A percentile compares a stretch with the other conserved stretches of the same genome.
Evolutionary conservation across 2,797 vertebrate species (phyloP).

Genomic region (Coregonus suidteri): DNA sequence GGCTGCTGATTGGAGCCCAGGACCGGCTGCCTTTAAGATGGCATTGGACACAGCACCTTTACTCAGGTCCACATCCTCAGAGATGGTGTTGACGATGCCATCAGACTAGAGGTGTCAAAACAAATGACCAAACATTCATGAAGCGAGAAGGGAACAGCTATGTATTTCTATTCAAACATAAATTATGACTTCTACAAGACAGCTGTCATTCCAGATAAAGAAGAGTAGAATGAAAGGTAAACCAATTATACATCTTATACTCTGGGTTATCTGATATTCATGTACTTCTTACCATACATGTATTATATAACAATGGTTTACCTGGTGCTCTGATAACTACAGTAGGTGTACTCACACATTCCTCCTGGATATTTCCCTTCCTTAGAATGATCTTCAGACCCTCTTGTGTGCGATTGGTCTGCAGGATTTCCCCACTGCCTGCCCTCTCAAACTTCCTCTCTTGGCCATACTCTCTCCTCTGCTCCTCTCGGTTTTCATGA

Average conservation of each 20-base stretch:
- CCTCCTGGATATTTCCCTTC: constrained; percentile 74
- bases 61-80: constrained; percentile 67
- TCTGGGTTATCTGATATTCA: neutral
- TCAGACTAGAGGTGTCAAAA: constrained; percentile 70
- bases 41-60: constrained; percentile 81
- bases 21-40: constrained; percentile 76
- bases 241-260: neutral
- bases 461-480: neutral
- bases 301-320: neutral
- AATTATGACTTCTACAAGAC: neutral
- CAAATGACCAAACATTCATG: neutral
- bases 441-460: neutral
- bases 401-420: constrained; percentile 58
- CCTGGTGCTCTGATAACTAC: neutral
- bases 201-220: neutral
- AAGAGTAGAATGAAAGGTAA: neutral
- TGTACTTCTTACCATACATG: neutral
- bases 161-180: neutral
- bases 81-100: constrained; percentile 82
- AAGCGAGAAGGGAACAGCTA: neutral
- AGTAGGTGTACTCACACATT: constrained; percentile 70
- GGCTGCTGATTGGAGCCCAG: constrained; percentile 71
- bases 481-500: neutral
- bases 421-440: constrained; percentile 10
- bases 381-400: constrained; percentile 73